Conservation (phyloP, 2,113 vertebrate genomes). For the Gasterosteus nipponicus region DNA sequence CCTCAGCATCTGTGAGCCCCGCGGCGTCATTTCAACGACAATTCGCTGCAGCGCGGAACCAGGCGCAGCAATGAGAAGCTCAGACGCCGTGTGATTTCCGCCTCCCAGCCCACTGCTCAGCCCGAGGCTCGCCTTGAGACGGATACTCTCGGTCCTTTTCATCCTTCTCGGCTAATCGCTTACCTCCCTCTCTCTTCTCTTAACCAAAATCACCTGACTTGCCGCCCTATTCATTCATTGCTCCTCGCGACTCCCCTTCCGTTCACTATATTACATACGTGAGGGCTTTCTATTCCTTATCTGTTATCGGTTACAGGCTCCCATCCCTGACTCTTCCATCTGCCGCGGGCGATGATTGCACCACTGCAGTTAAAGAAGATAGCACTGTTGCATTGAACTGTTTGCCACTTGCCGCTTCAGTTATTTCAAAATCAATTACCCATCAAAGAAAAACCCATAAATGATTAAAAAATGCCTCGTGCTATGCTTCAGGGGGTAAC, state of each 20-base stretch:
- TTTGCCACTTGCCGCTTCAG: conserved; percentile 57
- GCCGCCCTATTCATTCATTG: conserved; percentile 63
- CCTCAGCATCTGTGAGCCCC: conserved; percentile 31
- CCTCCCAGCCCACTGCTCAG: conserved; percentile 34
- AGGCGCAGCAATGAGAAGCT: conserved; percentile 37
- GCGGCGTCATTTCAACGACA: conserved; percentile 32
- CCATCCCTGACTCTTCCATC: conserved; percentile 31
- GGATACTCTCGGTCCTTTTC: conserved; percentile 27
- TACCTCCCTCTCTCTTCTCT: conserved; percentile 34
- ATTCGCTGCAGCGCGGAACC: conserved; percentile 11
- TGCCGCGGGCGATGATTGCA: conserved; percentile 46
- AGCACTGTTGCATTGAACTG: conserved; percentile 37
- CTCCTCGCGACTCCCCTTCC: conserved; percentile 27
- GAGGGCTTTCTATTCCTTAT: conserved; percentile 55
- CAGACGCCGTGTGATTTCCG: conserved; percentile 50
- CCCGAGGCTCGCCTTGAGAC: conserved; percentile 53
- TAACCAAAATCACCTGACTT: conserved; percentile 58
- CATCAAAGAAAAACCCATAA: conserved; percentile 60
- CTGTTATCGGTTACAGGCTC: conserved; percentile 52
- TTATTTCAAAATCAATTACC: conserved; percentile 69
- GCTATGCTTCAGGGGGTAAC: conserved; percentile 27
- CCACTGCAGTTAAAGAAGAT: conserved; percentile 54
- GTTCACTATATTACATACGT: conserved; percentile 60
- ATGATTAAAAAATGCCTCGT: conserved; percentile 32
- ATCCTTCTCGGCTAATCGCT: conserved; percentile 56